phyloP scores from a whole-genome alignment of 2,888 invertebrate genomes.

The Ariolimax columbianus region DNA sequence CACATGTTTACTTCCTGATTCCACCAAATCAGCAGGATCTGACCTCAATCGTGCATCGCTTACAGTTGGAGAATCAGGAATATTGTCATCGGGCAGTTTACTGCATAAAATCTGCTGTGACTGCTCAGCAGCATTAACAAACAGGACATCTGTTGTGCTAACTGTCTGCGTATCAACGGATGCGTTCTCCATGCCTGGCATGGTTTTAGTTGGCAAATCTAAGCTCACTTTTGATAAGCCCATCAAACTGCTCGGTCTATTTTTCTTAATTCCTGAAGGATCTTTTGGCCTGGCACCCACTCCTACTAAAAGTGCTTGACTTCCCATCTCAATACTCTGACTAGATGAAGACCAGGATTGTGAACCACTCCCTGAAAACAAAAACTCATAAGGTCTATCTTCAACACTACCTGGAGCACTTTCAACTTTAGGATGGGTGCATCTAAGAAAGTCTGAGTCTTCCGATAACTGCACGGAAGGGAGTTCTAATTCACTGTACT shows the following conservation, averaged over 20 bases:
- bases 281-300: conserved; percentile 71
- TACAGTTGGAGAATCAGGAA: conserved; percentile 3
- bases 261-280: conserved; percentile 58
- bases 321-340: background rate
- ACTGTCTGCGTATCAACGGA: background rate
- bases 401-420: background rate
- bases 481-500: background rate
- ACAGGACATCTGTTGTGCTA: background rate
- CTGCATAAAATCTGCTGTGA: background rate
- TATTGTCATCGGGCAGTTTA: background rate
- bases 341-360: conserved; percentile 22
- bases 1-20: background rate
- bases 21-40: background rate
- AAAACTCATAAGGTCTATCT: background rate
- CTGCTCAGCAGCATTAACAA: background rate
- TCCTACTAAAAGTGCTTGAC: conserved; percentile 43
- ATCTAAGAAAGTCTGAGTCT: background rate
- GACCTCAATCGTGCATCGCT: conserved; percentile 1
- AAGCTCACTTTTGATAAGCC: conserved; percentile 69
- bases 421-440: conserved; percentile 28
- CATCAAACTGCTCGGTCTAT: conserved; percentile 67
- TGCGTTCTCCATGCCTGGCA: background rate
- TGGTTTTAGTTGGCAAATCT: conserved; percentile 23
- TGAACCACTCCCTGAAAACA: background rate
- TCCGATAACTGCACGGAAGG: conserved; percentile 1